phyloP scores from a whole-genome alignment of 2,888 invertebrate species.

The Chouioia cunea region DNA sequence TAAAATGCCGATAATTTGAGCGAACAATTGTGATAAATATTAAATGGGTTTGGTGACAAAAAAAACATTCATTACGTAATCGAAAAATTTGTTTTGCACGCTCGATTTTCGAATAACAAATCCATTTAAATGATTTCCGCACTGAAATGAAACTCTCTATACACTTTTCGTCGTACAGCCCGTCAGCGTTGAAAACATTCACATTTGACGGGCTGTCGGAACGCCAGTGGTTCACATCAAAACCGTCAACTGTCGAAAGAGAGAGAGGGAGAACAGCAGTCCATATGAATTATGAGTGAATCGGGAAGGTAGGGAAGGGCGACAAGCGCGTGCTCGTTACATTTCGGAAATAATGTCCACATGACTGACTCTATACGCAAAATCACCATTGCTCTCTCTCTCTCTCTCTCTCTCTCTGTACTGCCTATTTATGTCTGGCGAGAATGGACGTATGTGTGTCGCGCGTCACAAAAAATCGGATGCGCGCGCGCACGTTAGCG shows the following conservation, averaged over 20 bases:
- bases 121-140: slow-evolving; percentile 40
- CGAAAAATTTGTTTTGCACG: neutral
- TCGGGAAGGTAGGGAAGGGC: slow-evolving; percentile 27
- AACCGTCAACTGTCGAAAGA: slow-evolving; percentile 61
- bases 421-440: no score
- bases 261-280: slow-evolving; percentile 55
- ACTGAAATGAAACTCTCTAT: slow-evolving; percentile 14
- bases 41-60: no score
- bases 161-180: slow-evolving; percentile 45
- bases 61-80: no score
- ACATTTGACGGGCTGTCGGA: slow-evolving; percentile 64
- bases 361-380: slow-evolving; percentile 18
- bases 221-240: slow-evolving; percentile 59
- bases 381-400: slow-evolving; percentile 17
- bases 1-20: no score
- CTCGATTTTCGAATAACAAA: slow-evolving; percentile 33
- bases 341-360: slow-evolving; percentile 36
- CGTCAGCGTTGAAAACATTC: slow-evolving; percentile 62
- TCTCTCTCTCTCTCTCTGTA: no score
- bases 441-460: neutral
- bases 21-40: no score
- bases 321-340: slow-evolving; percentile 53
- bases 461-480: neutral
- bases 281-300: slow-evolving; percentile 60
- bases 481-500: no score